Evolutionary conservation across 2,797 vertebrate genomes (phyloP).

Genomic region (Lepidocolaptes lacrymiger): DNA sequence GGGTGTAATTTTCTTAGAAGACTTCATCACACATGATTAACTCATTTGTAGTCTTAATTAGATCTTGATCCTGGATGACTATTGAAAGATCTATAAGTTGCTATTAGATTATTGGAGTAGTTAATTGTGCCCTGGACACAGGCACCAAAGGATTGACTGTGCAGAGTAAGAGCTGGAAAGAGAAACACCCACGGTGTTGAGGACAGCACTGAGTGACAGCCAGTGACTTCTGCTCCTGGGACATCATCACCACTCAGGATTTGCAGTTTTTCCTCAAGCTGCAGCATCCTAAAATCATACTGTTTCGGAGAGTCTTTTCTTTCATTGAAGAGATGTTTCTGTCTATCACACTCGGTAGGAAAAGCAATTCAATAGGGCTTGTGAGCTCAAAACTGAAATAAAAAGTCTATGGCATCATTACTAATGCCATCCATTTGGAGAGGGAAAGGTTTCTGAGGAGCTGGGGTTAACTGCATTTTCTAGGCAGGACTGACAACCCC

Average conservation of each 20-base stretch:
- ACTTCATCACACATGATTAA: conserved; percentile 22
- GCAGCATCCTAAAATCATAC: not conserved
- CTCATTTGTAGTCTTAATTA: conserved; percentile 32
- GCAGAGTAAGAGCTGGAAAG: not conserved
- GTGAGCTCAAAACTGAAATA: not conserved
- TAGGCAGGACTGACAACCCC: not conserved
- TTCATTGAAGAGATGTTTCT: not conserved
- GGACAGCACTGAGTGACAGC: not conserved
- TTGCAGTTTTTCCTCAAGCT: not conserved
- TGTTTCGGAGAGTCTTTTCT: not conserved
- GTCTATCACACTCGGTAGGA: not conserved
- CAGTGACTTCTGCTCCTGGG: not conserved
- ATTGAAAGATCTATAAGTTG: conserved; percentile 34
- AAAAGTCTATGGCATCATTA: not conserved
- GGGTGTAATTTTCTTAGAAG: conserved; percentile 7
- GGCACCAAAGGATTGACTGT: not conserved
- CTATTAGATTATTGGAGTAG: conserved; percentile 43
- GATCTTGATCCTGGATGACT: conserved; percentile 3
- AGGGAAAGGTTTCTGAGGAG: not conserved
- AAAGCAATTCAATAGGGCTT: not conserved
- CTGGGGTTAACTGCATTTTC: not conserved
- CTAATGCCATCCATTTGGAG: not conserved
- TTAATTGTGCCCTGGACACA: conserved; percentile 3
- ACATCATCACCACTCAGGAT: not conserved
- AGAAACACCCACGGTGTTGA: not conserved